Percentiles rank a stretch among this genome's conserved stretches.
phyloP scores from a whole-genome alignment of 2,888 invertebrate genomes.

The Lapara coniferarum region DNA sequence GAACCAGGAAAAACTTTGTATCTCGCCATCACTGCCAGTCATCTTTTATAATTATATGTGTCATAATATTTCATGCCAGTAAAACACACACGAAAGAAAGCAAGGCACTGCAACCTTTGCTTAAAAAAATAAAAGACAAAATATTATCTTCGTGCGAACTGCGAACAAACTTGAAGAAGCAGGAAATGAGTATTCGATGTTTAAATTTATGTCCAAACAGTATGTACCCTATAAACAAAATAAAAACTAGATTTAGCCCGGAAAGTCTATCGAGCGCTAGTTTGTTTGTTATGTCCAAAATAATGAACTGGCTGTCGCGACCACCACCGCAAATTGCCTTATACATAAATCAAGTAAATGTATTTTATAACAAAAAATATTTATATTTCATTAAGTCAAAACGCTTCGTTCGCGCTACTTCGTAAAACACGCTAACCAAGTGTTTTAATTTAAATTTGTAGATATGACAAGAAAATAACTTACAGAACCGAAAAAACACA shows the following conservation, averaged over 20 bases:
- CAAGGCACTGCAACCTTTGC: too few relatives aligned
- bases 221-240: neutral
- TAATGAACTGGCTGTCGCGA: constrained; percentile 37
- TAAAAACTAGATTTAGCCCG: neutral
- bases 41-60: too few relatives aligned
- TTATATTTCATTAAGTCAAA: constrained; percentile 53
- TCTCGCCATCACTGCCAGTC: too few relatives aligned
- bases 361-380: constrained; percentile 43
- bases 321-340: constrained; percentile 30
- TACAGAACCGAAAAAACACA: constrained; percentile 1
- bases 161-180: neutral
- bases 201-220: neutral
- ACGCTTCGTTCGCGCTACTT: constrained; percentile 33
- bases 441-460: constrained; percentile 49
- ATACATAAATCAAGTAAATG: constrained; percentile 38
- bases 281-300: constrained; percentile 26
- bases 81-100: too few relatives aligned
- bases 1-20: too few relatives aligned
- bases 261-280: constrained; percentile 2
- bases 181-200: neutral
- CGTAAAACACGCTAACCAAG: constrained; percentile 43
- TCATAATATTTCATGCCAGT: too few relatives aligned
- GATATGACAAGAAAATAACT: constrained; percentile 27
- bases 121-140: neutral
- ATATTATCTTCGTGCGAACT: neutral